Evolutionary conservation across 1,140 invertebrate genomes (phyloP).

Genomic region (Episyrphus balteatus): DNA sequence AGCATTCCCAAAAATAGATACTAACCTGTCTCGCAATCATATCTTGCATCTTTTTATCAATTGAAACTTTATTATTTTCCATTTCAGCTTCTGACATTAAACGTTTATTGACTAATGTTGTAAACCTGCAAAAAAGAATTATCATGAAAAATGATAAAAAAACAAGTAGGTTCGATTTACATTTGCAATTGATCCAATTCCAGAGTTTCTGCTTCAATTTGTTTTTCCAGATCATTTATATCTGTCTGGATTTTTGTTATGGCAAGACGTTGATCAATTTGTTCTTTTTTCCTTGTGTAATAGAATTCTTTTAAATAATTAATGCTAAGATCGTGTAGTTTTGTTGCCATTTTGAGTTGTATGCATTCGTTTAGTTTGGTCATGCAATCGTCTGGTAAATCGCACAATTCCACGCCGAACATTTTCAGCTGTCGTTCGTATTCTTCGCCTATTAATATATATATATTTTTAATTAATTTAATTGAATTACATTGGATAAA

Average conservation of each 20-base stretch:
- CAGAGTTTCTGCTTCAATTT: background rate
- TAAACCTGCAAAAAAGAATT: slow-evolving; percentile 10
- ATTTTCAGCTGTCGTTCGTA: slow-evolving; percentile 19
- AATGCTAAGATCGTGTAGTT: slow-evolving; percentile 16
- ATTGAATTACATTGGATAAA: no score
- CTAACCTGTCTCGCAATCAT: slow-evolving; percentile 13
- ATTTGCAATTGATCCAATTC: background rate
- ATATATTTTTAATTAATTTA: background rate
- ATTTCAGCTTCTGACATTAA: slow-evolving; percentile 11
- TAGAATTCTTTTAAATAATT: slow-evolving; percentile 20
- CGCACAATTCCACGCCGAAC: slow-evolving; percentile 16
- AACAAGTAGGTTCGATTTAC: background rate
- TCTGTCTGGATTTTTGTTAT: slow-evolving; percentile 7
- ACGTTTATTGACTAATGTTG: slow-evolving; percentile 9
- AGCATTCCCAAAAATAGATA: slow-evolving; percentile 1
- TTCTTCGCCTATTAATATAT: slow-evolving; percentile 10
- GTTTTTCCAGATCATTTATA: slow-evolving; percentile 13
- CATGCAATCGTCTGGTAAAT: slow-evolving; percentile 19
- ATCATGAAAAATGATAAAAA: background rate
- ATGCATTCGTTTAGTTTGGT: slow-evolving; percentile 17
- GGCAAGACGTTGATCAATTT: slow-evolving; percentile 16
- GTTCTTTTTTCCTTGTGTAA: slow-evolving; percentile 13
- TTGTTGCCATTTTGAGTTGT: slow-evolving; percentile 9
- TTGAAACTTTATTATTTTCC: slow-evolving; percentile 6
- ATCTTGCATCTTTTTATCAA: slow-evolving; percentile 9